Conservation (phyloP, 2,888 invertebrate species). For the Gerris lacustris region DNA sequence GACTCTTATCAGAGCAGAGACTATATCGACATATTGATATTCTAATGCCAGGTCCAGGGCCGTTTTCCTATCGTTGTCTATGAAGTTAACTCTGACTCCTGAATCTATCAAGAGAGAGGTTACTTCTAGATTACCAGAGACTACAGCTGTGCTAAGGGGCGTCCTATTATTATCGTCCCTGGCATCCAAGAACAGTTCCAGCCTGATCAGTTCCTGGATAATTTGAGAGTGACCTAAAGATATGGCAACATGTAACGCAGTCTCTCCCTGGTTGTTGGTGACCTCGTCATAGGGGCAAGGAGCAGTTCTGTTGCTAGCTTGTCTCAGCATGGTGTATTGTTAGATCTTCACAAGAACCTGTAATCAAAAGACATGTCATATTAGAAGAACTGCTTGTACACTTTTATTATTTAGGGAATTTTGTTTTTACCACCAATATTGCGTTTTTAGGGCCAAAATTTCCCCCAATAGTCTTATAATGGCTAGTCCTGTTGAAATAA, state of each 20-base stretch:
- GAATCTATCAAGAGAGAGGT: neutral
- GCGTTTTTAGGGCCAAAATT: no score
- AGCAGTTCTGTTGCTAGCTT: no score
- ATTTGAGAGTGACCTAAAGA: neutral
- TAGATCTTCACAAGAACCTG: no score
- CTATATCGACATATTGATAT: neutral
- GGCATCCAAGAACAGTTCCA: neutral
- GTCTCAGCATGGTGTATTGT: no score
- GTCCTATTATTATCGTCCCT: neutral
- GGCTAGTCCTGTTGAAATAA: no score
- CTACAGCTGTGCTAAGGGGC: neutral
- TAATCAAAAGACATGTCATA: no score
- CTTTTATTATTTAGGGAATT: no score
- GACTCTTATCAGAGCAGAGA: no score
- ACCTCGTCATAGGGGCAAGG: no score
- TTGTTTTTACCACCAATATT: no score
- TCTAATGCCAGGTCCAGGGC: neutral
- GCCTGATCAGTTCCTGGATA: neutral
- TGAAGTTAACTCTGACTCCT: neutral
- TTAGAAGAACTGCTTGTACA: no score
- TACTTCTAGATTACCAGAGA: neutral
- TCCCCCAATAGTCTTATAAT: no score
- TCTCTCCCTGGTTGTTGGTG: neutral
- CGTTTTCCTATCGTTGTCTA: neutral
- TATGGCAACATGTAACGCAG: neutral